Conservation (phyloP, 2,113 vertebrate genomes). For the Lophius piscatorius region DNA sequence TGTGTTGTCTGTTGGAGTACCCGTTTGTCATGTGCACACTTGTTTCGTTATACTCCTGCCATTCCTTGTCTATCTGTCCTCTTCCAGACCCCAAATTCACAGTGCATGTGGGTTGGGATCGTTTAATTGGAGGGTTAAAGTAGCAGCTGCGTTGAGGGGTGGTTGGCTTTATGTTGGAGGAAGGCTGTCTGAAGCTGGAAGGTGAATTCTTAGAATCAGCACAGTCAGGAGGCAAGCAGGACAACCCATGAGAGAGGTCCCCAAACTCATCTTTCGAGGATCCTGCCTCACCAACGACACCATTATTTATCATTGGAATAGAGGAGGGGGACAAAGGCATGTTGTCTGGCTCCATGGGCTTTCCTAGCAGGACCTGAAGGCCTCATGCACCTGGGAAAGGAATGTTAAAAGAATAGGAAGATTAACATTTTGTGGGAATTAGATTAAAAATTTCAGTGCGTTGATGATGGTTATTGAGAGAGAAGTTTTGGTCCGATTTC, state of each 20-base stretch:
- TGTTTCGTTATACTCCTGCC: constrained; percentile 7
- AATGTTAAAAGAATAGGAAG: background rate
- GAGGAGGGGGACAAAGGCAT: constrained; percentile 89
- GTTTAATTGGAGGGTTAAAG: constrained; percentile 66
- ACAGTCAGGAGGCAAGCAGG: constrained; percentile 78
- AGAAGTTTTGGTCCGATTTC: too few relatives aligned
- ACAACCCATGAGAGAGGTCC: constrained; percentile 83
- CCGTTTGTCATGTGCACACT: constrained; percentile 85
- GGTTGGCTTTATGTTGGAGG: constrained; percentile 78
- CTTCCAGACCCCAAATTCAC: constrained; percentile 45
- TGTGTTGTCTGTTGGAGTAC: constrained; percentile 65
- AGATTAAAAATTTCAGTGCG: background rate
- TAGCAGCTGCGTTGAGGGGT: constrained; percentile 74
- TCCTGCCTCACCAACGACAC: constrained; percentile 58
- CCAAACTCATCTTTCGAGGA: constrained; percentile 91
- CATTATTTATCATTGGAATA: constrained; percentile 83
- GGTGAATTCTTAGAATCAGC: constrained; percentile 78
- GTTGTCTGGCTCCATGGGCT: constrained; percentile 90
- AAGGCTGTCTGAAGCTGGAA: constrained; percentile 65
- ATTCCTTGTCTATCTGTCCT: constrained; percentile 41
- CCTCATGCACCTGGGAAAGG: constrained; percentile 76
- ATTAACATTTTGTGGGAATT: background rate
- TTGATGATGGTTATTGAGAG: background rate
- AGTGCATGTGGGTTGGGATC: constrained; percentile 64
- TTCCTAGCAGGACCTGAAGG: constrained; percentile 66